phyloP scores from a whole-genome alignment of 2,797 vertebrate species.

The Leptoclinus maculatus region DNA sequence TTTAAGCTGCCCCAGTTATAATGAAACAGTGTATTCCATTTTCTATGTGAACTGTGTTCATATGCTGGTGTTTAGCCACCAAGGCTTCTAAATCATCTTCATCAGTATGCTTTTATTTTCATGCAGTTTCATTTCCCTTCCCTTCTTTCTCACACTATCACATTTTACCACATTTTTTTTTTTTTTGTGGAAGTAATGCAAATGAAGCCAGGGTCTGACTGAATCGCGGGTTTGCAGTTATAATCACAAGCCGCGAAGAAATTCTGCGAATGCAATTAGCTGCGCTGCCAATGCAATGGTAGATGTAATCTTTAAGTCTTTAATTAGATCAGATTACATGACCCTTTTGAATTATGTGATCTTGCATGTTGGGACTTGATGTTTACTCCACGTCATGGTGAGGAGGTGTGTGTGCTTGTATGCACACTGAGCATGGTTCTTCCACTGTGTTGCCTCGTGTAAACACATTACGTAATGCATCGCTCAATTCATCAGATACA shows the following conservation, averaged over 20 bases:
- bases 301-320: constrained; percentile 55
- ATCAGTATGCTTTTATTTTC: constrained; percentile 37
- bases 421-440: constrained; percentile 23
- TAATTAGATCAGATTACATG: constrained; percentile 64
- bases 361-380: constrained; percentile 35
- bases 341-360: constrained; percentile 58
- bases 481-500: constrained; percentile 26
- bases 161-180: constrained; percentile 22
- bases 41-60: constrained; percentile 3
- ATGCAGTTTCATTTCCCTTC: constrained; percentile 12
- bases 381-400: constrained; percentile 54
- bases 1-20: constrained; percentile 14
- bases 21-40: constrained; percentile 4
- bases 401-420: constrained; percentile 35
- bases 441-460: constrained; percentile 11
- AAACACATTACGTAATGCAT: constrained; percentile 43
- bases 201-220: constrained; percentile 26
- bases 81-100: constrained; percentile 37
- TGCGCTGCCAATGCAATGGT: constrained; percentile 41
- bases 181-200: constrained; percentile 25
- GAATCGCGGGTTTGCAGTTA: constrained; percentile 7
- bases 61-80: constrained; percentile 18
- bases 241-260: constrained; percentile 32
- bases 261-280: constrained; percentile 52
- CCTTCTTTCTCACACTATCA: constrained; percentile 10